Conservation (phyloP, 2,797 vertebrate genomes). For the Hypotaenidia philippensis region DNA sequence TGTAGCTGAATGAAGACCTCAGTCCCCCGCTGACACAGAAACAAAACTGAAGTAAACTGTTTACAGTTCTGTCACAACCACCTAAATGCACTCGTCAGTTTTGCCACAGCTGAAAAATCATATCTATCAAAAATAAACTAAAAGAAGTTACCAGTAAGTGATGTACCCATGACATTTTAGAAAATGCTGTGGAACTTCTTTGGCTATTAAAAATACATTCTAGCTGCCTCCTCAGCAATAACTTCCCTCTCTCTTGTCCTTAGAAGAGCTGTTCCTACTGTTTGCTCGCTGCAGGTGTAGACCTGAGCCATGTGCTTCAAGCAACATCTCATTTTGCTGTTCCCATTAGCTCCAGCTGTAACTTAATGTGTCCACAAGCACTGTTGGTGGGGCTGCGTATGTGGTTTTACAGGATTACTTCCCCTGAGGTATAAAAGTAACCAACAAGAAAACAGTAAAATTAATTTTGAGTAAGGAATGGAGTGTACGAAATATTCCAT, state of each 20-base stretch:
- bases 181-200: neutral
- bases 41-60: neutral
- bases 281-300: neutral
- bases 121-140: neutral
- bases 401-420: neutral
- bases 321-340: neutral
- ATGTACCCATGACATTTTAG: neutral
- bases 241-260: neutral
- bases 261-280: neutral
- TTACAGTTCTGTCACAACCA: neutral
- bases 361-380: neutral
- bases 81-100: neutral
- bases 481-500: neutral
- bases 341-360: neutral
- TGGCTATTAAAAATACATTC: neutral
- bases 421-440: neutral
- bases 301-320: neutral
- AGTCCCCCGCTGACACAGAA: neutral
- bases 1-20: neutral
- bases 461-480: neutral
- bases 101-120: neutral
- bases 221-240: neutral
- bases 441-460: neutral
- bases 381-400: neutral
- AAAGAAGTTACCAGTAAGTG: neutral